phyloP scores from a whole-genome alignment of 2,888 invertebrate species.

The Bursaphelenchus okinawaensis region DNA sequence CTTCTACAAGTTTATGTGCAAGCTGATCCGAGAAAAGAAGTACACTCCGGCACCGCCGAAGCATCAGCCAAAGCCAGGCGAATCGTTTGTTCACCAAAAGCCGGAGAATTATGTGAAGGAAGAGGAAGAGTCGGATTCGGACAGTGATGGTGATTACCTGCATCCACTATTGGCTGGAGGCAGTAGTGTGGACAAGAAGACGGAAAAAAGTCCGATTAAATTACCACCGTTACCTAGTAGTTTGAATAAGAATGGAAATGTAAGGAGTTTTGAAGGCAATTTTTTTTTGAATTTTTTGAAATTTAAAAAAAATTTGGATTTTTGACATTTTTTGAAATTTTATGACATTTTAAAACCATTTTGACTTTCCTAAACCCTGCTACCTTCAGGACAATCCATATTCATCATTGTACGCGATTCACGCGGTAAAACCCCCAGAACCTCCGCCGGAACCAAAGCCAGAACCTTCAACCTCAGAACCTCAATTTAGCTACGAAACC shows the following conservation, averaged over 20 bases:
- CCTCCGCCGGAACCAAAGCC: background rate
- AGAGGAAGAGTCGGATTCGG: slow-evolving; percentile 16
- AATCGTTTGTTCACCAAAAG: background rate
- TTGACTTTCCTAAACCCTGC: too few relatives aligned
- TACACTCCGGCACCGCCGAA: slow-evolving; percentile 44
- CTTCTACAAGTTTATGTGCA: slow-evolving; percentile 73
- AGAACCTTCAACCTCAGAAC: background rate
- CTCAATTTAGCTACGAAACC: slow-evolving; percentile 1
- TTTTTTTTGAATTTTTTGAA: background rate
- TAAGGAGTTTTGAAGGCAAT: background rate
- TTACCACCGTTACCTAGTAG: background rate
- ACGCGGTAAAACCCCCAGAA: background rate
- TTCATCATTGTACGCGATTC: background rate
- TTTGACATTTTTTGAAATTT: too few relatives aligned
- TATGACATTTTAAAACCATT: too few relatives aligned
- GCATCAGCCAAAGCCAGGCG: slow-evolving; percentile 1
- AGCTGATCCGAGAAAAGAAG: slow-evolving; percentile 59
- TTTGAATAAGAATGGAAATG: background rate
- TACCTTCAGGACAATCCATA: slow-evolving; percentile 10
- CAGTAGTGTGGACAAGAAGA: background rate
- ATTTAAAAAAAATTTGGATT: too few relatives aligned
- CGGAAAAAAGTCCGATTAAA: background rate
- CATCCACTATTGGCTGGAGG: slow-evolving; percentile 70
- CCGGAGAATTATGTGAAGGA: slow-evolving; percentile 12
- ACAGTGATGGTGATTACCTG: slow-evolving; percentile 66